Base-by-base conservation (phyloP, 2,888 invertebrate genomes). In the Rhyacophila evoluta region DNA sequence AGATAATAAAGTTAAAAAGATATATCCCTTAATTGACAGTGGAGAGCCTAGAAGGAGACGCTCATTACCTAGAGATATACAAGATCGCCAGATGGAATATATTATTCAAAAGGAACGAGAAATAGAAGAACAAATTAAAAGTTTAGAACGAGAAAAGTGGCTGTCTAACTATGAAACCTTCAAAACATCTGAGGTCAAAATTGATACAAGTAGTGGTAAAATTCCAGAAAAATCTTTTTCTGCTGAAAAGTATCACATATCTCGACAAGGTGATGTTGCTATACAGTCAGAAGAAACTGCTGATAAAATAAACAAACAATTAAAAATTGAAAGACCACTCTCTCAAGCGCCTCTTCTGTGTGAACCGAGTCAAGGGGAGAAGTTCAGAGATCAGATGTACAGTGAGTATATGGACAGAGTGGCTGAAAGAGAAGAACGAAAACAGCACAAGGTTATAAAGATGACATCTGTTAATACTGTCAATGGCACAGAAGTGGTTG, bases 361-460 rank as follows among this genome's bases (percentile, higher is more conserved):
- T 41, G 90, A 89, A 8, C 91, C 92, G 6, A 93, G 93, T 71
- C 94, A 95, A 85, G 92, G 92, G 81, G 95, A 95, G 86, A 89
- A 92, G 55, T 92, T 94, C 83, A 92, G 95, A 5, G 93, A 94
- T 83, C 92, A 93, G 86, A 96, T 96, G 95, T 96, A 95, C 87
- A 91, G 94, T 83, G 96, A 96, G 86, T 96, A 95, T 87, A 91
- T 95, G 85, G 90, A 91, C 84, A 94, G 95, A 87, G 93, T 96
- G 84, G 92, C 94, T 3, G 94, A 94, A 85, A 91, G 95, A 10
- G 93, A 94, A 84, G 94, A 95, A 84, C 90, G 96, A 68, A 94
- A 94, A 83, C 92, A 94, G 80, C 93, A 94, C 75, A 95, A 95
- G 87, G 92, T 95, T 25, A 94, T 96, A 12, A 95, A 95, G 89